Conservation (phyloP, 1,140 invertebrate species). For the Monomorium pharaonis region DNA sequence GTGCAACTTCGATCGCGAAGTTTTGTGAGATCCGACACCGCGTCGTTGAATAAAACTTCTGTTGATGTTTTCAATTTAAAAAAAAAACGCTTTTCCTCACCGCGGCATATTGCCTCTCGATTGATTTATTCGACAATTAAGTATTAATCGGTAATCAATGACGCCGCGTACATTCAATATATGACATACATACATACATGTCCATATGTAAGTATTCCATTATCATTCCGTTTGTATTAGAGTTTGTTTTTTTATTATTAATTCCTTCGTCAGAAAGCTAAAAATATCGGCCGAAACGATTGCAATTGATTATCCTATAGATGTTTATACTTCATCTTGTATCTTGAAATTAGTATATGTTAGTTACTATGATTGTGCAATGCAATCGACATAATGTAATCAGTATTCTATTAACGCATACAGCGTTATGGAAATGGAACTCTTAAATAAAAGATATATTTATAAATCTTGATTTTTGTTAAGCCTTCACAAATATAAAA, state of each 20-base stretch:
- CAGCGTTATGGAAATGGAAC: not conserved
- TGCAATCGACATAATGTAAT: not conserved
- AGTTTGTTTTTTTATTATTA: not conserved
- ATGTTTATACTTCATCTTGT: not conserved
- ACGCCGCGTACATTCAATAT: not conserved
- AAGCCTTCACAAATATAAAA: not conserved
- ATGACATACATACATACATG: not conserved
- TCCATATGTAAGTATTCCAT: not conserved
- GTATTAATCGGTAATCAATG: constrained; percentile 27
- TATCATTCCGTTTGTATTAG: not conserved
- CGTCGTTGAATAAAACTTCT: not conserved
- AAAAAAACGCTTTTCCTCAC: not conserved
- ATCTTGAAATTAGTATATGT: not conserved
- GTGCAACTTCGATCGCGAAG: not conserved
- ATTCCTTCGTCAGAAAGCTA: not conserved
- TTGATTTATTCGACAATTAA: constrained; percentile 35
- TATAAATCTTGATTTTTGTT: not conserved
- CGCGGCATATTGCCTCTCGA: not conserved
- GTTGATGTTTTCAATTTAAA: constrained; percentile 2
- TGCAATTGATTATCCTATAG: not conserved
- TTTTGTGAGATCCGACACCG: not conserved
- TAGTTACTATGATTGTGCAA: not conserved
- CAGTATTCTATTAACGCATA: not conserved
- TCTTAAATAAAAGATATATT: not conserved
- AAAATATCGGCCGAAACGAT: not conserved